phyloP scores from a whole-genome alignment of 2,113 vertebrate genomes.

The Pleuronectes platessa region DNA sequence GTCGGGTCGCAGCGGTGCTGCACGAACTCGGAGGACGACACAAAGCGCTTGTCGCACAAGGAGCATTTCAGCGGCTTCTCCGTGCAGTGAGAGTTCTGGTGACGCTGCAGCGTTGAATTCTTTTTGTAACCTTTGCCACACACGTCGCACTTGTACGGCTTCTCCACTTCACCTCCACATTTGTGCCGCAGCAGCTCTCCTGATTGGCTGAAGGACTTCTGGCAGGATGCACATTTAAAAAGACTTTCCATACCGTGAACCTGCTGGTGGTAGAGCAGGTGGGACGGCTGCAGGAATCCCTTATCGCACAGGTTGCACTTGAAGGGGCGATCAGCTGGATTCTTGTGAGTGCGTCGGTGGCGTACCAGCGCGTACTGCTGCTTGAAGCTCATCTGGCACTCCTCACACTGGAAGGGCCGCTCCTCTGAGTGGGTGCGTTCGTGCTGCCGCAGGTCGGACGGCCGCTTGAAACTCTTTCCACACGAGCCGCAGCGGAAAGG shows the following conservation, averaged over 20 bases:
- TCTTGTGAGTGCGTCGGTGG: constrained; percentile 94
- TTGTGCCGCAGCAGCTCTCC: constrained; percentile 94
- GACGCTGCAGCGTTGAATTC: constrained; percentile 93
- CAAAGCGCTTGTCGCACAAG: constrained; percentile 93
- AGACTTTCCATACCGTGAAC: constrained; percentile 94
- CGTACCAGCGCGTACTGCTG: constrained; percentile 95
- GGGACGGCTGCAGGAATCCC: constrained; percentile 93
- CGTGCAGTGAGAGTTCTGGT: constrained; percentile 90
- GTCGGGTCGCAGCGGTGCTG: constrained; percentile 95
- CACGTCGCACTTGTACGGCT: constrained; percentile 93
- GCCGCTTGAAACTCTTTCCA: constrained; percentile 94
- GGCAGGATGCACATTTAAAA: constrained; percentile 96
- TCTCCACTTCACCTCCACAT: constrained; percentile 88
- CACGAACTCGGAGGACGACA: constrained; percentile 95
- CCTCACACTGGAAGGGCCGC: constrained; percentile 95
- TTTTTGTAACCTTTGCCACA: constrained; percentile 97
- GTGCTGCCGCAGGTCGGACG: constrained; percentile 94
- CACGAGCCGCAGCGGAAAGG: constrained; percentile 93
- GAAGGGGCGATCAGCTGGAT: constrained; percentile 83
- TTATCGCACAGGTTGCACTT: constrained; percentile 97
- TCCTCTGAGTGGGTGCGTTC: constrained; percentile 96
- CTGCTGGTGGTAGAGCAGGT: constrained; percentile 95
- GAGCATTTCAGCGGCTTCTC: constrained; percentile 97
- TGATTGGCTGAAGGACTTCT: constrained; percentile 96
- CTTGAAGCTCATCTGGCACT: constrained; percentile 98